phyloP scores from a whole-genome alignment of 37 sponge, comb jelly and placozoan genomes.

The Crambe crambe region DNA sequence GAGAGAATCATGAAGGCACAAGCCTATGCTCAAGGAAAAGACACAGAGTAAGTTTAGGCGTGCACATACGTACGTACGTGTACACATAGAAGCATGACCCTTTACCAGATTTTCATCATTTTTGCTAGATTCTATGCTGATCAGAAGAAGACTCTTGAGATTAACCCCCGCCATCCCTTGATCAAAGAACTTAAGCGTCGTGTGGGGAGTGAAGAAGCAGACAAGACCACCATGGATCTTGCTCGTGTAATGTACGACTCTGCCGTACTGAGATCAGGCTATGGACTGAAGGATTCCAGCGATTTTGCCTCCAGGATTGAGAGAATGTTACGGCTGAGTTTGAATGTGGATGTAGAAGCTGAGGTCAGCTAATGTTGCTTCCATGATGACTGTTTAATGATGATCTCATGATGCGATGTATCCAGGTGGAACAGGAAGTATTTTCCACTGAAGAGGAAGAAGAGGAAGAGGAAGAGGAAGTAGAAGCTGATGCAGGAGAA shows the following conservation, averaged over 20 bases:
- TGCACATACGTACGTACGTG: no score
- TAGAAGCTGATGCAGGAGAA: not conserved
- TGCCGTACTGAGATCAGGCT: slow-evolving; percentile 91
- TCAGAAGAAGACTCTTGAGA: slow-evolving; percentile 98
- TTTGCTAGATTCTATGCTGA: slow-evolving; percentile 69
- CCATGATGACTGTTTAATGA: not conserved
- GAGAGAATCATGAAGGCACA: slow-evolving; percentile 95
- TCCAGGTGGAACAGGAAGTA: slow-evolving; percentile 46
- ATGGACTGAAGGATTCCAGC: slow-evolving; percentile 79
- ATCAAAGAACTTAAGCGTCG: slow-evolving; percentile 80
- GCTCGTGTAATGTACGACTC: slow-evolving; percentile 90
- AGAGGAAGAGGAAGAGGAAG: slow-evolving; percentile 52
- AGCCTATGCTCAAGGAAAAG: slow-evolving; percentile 86
- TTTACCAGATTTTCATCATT: no score
- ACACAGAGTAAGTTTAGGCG: slow-evolving; percentile 42
- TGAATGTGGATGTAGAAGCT: slow-evolving; percentile 77
- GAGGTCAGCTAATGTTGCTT: slow-evolving; percentile 34
- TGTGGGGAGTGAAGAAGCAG: slow-evolving; percentile 64
- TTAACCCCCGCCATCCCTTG: slow-evolving; percentile 96
- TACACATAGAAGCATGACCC: no score
- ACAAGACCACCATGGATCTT: slow-evolving; percentile 75
- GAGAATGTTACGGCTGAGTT: slow-evolving; percentile 85
- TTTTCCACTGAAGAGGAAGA: slow-evolving; percentile 44
- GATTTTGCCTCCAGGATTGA: slow-evolving; percentile 95
- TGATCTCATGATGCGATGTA: not conserved